Evolutionary conservation across 2,888 invertebrate genomes (phyloP), one percentile per base, ranked within the genome.

Genomic region (Chloromyia formosa): DNA sequence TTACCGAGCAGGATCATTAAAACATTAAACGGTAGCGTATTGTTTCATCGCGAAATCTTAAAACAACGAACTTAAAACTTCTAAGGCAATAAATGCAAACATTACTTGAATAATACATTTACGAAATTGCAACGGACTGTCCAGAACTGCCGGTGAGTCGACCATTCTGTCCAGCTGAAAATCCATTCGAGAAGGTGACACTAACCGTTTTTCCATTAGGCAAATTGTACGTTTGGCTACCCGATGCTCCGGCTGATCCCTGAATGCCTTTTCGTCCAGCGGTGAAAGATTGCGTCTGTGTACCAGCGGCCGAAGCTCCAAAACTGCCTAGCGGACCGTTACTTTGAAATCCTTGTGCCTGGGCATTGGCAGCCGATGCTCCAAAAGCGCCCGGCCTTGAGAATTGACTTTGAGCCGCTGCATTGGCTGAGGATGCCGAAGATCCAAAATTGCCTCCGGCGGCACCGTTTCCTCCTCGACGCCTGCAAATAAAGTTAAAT

Each of bases 121-220:
- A 78, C 10, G 69, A 77, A 14, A 82, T 79, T 35, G 83, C 81
- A 1, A 84, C 80, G 20, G 82, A 79, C 62, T 79, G 78, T 0
- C 82, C 81, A 20, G 77, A 80, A 73, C 82, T 81, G 72, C 77
- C 78, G 56, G 80, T 81, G 9, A 75, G 72, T 18, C 75, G 14
- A 4, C 78, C 80, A 12, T 77, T 66, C 20, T 81, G 81, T 22
- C 79, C 83, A 61, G 82, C 81, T 45, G 83, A 81, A 77, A 84
- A 85, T 61, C 81, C 83, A 75, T 84, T 84, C 2, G 83, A 80
- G 62, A 82, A 82, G 1, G 83, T 80, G 40, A 87, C 82, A 75
- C 84, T 84, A 1, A 86, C 78, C 1, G 82, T 82, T 74, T 86
- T 82, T 5, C 86, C 86, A 78, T 84, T 84, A 27, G 86, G 86